Evolutionary conservation across 2,113 vertebrate genomes (phyloP).

Genomic region (Heterochromis multidens): DNA sequence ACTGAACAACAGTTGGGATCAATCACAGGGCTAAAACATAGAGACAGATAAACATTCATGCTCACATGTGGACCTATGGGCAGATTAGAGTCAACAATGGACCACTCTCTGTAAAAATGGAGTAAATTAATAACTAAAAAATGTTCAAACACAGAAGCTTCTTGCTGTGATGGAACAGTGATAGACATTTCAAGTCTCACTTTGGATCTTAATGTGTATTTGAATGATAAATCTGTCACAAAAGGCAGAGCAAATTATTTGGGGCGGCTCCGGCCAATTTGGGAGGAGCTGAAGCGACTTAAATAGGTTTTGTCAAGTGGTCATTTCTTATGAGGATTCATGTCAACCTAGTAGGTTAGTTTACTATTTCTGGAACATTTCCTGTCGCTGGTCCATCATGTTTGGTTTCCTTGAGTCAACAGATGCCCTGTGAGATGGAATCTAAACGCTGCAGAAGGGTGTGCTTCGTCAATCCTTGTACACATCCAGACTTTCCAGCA

Average conservation of each 20-base stretch:
- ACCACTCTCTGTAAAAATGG: too few species aligned
- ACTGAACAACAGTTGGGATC: neutral
- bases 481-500: neutral
- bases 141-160: too few species aligned
- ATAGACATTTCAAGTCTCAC: too few species aligned
- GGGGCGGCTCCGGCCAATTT: neutral
- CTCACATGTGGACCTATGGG: too few species aligned
- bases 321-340: constrained; percentile 13
- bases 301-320: constrained; percentile 2
- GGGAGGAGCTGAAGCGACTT: neutral
- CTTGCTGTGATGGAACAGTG: too few species aligned
- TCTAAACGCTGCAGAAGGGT: neutral
- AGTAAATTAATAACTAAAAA: too few species aligned
- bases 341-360: neutral
- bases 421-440: neutral
- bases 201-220: too few species aligned
- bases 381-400: neutral
- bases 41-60: too few species aligned
- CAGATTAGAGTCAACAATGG: too few species aligned
- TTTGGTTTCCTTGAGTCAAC: constrained; percentile 23
- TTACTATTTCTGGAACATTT: constrained; percentile 13
- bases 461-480: neutral
- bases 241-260: too few species aligned
- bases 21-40: neutral
- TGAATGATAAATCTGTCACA: too few species aligned